Evolutionary conservation across 2,797 vertebrate genomes (phyloP), one percentile per base, ranked within the genome.

Genomic region (Leptoclinus maculatus): DNA sequence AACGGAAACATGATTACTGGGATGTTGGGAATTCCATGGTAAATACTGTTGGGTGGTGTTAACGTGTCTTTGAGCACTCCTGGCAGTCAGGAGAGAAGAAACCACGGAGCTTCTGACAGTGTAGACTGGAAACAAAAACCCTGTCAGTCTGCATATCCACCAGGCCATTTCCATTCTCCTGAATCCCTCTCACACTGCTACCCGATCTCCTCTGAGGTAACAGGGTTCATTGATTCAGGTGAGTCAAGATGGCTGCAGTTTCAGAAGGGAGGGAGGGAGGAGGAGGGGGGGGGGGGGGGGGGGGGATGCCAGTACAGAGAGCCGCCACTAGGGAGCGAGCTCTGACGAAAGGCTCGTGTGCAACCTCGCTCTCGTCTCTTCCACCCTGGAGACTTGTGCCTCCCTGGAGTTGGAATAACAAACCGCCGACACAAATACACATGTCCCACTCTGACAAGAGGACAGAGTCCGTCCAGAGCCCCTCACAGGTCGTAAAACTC

Each of bases 1-100:
- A 76, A 75, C 56, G 10, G 74, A 88, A 73, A 87, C 64, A 67
- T 21, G 64, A 32, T 71, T 71, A 79, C 79, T 69, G 70, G 27
- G 16, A 66, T 34, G 65, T 63, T 38, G 27, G 80, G 19, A 64
- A 67, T 29, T 62, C 76, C 1, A 47, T 59, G 10, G 5, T 17
- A 78, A 92, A 90, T 87, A 87, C 87, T 88, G 82, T 72, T 88
- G 74, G 71, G n/a, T 78, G 83, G 64, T 60, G 74, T 41, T 68
- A 17, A 82, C 47, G 32, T 29, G 57, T 62, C 64, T 79, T 21
- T 13, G 54, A 74, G 70, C 38, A 2, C 65, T 76, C 71, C 74
- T 29, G 53, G 53, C 75, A 65, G 74, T 66, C 59, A 54, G 51
- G 51, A 25, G 38, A 43, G 65, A 41, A 11, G 34, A 17, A 66